Base-by-base conservation (phyloP, 2,113 vertebrate genomes). In the Balaenoptera acutorostrata region DNA sequence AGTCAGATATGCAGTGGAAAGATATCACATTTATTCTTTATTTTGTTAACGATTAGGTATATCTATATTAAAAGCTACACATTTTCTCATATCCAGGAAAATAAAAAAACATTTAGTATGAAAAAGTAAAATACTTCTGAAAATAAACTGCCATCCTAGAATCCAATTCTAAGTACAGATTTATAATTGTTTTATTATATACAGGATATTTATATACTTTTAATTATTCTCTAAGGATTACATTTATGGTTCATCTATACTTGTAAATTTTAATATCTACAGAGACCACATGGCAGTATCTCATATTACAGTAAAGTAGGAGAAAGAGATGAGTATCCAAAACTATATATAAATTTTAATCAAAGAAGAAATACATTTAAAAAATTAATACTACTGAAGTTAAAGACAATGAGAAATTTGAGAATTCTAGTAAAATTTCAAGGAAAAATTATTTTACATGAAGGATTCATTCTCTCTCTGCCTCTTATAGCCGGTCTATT, bases 161-260 rank as follows among this genome's bases (percentile, higher is more conserved):
- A 83, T 72, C 13, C 21, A 92, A 46, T 64, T 90, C 59, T 89
- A 91, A 88, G 27, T 71, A 66, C 13, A 92, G 36, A 92, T 55
- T 61, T 59, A 68, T 49, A 92, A 80, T 59, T 92, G 21, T 92
- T 78, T 96, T 75, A 95, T 59, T 86, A 93, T 59, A 74, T 8
- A 52, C 5, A 88, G 8, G 66, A 52, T 3, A 69, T 49, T 80
- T 81, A 33, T 29, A 68, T 77, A 82, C 57, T 83, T 92, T 89
- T 92, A 74, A 81, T 66, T 93, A 90, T 95, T 93, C 64, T 91
- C 14, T 75, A 87, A 86, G 68, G 15, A 74, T 80, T 92, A 88
- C 4, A 80, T 23, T 88, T 88, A 59, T 72, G 46, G 57, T 71
- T 82, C 14, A 81, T 68, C n/a, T 86, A 68, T 10, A 81, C 7